Percentiles rank a stretch among this genome's conserved stretches.
These are phyloP conservation scores for Leucosticte australis DNA, from an alignment of 2,113 vertebrate species.

Conservation along the genomic window DNA sequence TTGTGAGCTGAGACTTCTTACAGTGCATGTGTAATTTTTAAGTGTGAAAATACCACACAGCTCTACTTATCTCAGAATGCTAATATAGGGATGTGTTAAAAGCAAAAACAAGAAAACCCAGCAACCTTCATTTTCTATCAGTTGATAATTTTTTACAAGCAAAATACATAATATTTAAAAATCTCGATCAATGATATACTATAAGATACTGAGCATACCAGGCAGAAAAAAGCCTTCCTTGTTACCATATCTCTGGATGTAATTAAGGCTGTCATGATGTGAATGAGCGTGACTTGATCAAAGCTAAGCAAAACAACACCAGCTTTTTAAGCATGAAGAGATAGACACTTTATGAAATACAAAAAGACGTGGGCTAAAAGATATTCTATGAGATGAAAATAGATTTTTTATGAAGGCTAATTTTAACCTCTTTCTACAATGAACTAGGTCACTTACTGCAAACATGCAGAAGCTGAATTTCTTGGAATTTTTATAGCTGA, in stretches of 20 bases:
- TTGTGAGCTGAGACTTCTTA: background rate
- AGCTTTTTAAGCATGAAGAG: slow-evolving; percentile 31
- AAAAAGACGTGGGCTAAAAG: slow-evolving; percentile 23
- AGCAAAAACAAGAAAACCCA: background rate
- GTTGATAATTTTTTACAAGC: background rate
- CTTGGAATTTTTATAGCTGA: background rate
- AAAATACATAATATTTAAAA: background rate
- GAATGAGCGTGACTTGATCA: slow-evolving; percentile 46
- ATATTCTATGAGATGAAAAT: slow-evolving; percentile 17
- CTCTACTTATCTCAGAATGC: background rate
- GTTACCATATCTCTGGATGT: background rate
- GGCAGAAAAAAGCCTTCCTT: slow-evolving; percentile 15
- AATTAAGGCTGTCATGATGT: slow-evolving; percentile 34
- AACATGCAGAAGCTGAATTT: background rate
- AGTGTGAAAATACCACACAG: background rate
- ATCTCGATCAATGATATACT: background rate
- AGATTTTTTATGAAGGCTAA: slow-evolving; percentile 22
- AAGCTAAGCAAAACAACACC: slow-evolving; percentile 44
- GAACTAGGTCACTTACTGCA: slow-evolving; percentile 19
- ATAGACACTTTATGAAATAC: slow-evolving; percentile 43
- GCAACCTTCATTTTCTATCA: background rate
- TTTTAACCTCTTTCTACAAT: slow-evolving; percentile 45
- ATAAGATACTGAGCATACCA: background rate
- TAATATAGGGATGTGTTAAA: background rate
- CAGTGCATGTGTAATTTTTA: background rate